Evolutionary conservation across 2,888 invertebrate species (phyloP), one percentile per base, ranked within the genome.

Genomic region (Gastracanthus pulcherrimus): DNA sequence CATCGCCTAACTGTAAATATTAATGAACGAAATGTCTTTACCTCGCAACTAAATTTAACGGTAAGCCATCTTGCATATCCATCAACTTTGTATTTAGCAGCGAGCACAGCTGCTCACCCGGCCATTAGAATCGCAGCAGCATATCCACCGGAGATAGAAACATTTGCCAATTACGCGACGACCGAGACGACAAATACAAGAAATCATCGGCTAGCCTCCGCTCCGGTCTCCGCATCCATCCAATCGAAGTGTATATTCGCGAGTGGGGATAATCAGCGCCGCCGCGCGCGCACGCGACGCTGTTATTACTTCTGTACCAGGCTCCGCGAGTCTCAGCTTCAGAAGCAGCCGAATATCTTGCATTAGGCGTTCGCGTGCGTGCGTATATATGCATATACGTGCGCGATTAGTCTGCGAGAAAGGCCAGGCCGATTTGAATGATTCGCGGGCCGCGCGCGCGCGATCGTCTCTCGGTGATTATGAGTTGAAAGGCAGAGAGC

Each of bases 401-500:
- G 11, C 34, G 23, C 19, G 72, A 60, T 72, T 72, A 45, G 72
- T 45, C 16, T n/a, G 48, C 48, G 48, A 60, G 34, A n/a, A n/a
- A n/a, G n/a, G n/a, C n/a, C n/a, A n/a, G n/a, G n/a, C 31, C 51
- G 29, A 70, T 80, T 80, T 55, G 38, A 62, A 74, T 80, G 58
- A 62, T 31, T 60, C 72, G 34, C 19, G 41, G 45, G 2, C n/a
- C n/a, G n/a, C n/a, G n/a, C n/a, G n/a, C n/a, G n/a, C n/a, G n/a
- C n/a, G n/a, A n/a, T n/a, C n/a, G n/a, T n/a, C n/a, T n/a, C 66
- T 64, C 64, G 19, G 66, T 78, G 19, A 78, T 78, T 78, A 78
- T 62, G 62, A 26, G n/a, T 38, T n/a, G n/a, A n/a, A n/a, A n/a
- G n/a, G n/a, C n/a, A n/a, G n/a, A n/a, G n/a, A n/a, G 66, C 9